These are phyloP conservation scores for Pseudomyrmex flavicornis DNA, from an alignment of 1,140 invertebrate genomes.

Conservation along the genomic window DNA sequence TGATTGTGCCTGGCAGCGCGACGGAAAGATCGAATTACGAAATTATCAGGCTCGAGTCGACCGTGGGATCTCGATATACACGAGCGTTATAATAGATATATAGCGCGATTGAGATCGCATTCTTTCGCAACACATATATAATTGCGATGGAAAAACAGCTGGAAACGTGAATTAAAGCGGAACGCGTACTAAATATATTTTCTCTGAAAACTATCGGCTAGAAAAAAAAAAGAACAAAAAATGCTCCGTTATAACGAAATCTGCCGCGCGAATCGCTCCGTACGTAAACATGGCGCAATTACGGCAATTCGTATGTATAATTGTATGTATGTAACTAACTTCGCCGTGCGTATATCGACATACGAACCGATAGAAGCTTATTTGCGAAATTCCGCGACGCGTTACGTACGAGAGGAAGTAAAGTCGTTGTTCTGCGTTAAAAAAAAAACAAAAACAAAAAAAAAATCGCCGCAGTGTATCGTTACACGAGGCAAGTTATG, in stretches of 20 bases:
- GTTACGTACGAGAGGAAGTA: slow-evolving; percentile 3
- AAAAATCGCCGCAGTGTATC: neutral
- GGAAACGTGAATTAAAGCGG: neutral
- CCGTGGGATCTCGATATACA: neutral
- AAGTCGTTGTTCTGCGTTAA: neutral
- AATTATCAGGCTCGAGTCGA: slow-evolving; percentile 9
- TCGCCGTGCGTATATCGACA: too few species aligned
- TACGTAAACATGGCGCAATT: too few species aligned
- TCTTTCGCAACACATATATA: neutral
- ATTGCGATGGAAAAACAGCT: neutral
- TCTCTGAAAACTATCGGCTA: too few species aligned
- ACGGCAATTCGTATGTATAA: too few species aligned
- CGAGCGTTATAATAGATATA: neutral
- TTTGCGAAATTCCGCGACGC: neutral
- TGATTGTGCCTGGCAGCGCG: neutral
- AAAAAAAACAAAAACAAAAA: too few species aligned
- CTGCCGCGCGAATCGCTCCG: neutral
- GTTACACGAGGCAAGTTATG: neutral
- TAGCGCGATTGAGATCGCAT: neutral
- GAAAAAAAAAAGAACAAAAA: neutral
- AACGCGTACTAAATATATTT: neutral
- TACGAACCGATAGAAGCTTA: neutral
- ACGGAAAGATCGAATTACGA: slow-evolving; percentile 22
- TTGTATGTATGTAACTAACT: too few species aligned
- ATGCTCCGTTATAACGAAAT: neutral